phyloP scores from a whole-genome alignment of 2,113 vertebrate species.

The Raja brachyura region DNA sequence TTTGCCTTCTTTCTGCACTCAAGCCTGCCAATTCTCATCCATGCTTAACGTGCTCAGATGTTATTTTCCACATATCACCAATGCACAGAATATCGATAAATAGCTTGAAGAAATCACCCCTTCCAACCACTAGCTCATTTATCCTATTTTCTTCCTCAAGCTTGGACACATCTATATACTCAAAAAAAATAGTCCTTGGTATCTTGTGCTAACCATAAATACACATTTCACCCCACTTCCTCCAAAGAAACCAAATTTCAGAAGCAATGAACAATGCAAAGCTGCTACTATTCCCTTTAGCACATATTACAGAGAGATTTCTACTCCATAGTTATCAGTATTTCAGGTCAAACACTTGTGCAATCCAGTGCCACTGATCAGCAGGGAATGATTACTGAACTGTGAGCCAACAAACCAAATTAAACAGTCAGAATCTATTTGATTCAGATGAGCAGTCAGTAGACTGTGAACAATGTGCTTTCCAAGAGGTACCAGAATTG shows the following conservation, averaged over 20 bases:
- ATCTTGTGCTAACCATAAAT: too few relatives aligned
- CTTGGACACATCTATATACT: too few relatives aligned
- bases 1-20: background rate
- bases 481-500: constrained; percentile 42
- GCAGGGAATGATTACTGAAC: constrained; percentile 49
- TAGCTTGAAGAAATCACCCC: background rate
- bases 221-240: too few relatives aligned
- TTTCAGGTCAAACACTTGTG: constrained; percentile 40
- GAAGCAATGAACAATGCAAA: too few relatives aligned
- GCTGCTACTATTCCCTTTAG: too few relatives aligned
- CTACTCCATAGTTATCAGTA: background rate
- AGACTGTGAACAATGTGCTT: constrained; percentile 38
- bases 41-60: background rate
- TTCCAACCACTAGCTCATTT: background rate
- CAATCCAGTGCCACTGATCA: constrained; percentile 42
- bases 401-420: constrained; percentile 50
- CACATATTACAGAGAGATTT: too few relatives aligned
- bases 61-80: too few relatives aligned
- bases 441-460: constrained; percentile 47
- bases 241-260: too few relatives aligned
- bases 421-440: constrained; percentile 53
- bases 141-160: background rate
- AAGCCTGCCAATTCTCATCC: background rate
- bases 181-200: too few relatives aligned
- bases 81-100: background rate